Evolutionary conservation across 2,113 vertebrate genomes (phyloP), one percentile per base, ranked within the genome.

Genomic region (Saguinus midas): DNA sequence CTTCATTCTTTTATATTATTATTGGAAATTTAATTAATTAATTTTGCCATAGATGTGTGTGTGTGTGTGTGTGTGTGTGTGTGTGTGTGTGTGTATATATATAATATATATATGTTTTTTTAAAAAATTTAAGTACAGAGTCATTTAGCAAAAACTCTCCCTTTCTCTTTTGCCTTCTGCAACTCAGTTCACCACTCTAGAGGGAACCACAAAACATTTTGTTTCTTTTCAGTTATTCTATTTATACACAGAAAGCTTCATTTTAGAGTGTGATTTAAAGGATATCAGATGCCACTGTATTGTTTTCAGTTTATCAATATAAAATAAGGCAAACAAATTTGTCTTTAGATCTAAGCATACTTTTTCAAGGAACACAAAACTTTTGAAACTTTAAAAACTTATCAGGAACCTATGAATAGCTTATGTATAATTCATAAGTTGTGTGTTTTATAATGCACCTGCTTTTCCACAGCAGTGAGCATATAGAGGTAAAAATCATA

Each of bases 261-360:
- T 79, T 96, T 95, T 82, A 79, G 58, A 82, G 86, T 66, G 35
- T 82, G 68, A 91, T 78, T 82, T 90, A 84, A 72, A 79, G 27
- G 81, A 79, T 95, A 73, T 66, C 66, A 32, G 66, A 87, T 90
- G 83, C 50, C 48, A 52, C 21, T 29, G 73, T 84, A 80, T 87
- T 84, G 79, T 87, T 95, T 83, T 72, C 8, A 92, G 45, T 75
- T 73, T 95, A 92, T 89, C 80, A 72, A 8, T 81, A 11, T 96
- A 88, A 88, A 66, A 82, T 79, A 87, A 90, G 40, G 21, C 17
- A 91, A 50, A 72, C 37, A 94, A 58, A 82, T 89, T 83, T 92
- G 82, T 82, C 80, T 86, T 76, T 92, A 43, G 17, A 68, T 81
- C 29, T 84, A 73, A 78, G 43, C 11, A 87, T 8, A 70, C 12